These are phyloP conservation scores for Geophilus truncorum DNA, from an alignment of 2,888 invertebrate species.

Conservation along the genomic window DNA sequence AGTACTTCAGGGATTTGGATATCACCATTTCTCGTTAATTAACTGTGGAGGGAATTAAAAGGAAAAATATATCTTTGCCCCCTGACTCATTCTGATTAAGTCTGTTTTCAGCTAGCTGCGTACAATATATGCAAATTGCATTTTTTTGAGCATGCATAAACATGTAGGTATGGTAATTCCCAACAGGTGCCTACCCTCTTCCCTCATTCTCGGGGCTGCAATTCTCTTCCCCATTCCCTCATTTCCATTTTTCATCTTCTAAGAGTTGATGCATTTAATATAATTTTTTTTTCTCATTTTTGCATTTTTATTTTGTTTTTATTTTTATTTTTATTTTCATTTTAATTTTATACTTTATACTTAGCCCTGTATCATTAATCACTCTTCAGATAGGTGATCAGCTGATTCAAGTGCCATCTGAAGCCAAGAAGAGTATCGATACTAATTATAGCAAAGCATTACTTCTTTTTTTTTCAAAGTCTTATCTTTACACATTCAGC, in stretches of 20 bases:
- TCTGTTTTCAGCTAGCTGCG: neutral
- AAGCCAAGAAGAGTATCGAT: slow-evolving; percentile 2
- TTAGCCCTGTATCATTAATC: neutral
- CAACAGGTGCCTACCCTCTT: slow-evolving; percentile 13
- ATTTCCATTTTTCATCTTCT: slow-evolving; percentile 19
- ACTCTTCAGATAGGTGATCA: neutral
- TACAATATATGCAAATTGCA: neutral
- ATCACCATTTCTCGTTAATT: slow-evolving; percentile 4
- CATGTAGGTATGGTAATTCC: neutral
- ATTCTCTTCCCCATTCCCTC: neutral
- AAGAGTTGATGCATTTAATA: neutral
- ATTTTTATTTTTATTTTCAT: neutral
- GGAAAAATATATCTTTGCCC: neutral
- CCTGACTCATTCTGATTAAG: slow-evolving; percentile 8
- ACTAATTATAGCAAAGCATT: slow-evolving; percentile 21
- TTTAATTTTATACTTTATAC: neutral
- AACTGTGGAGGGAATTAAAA: slow-evolving; percentile 9
- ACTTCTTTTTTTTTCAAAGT: neutral
- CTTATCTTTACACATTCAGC: slow-evolving; percentile 25
- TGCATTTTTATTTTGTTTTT: neutral
- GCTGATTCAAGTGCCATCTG: neutral
- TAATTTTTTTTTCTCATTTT: neutral
- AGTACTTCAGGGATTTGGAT: slow-evolving; percentile 23
- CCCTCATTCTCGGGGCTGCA: neutral
- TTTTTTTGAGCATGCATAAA: slow-evolving; percentile 23